Evolutionary conservation across 2,113 vertebrate species (phyloP), one percentile per base, ranked within the genome.

Genomic region (Sylvia atricapilla): DNA sequence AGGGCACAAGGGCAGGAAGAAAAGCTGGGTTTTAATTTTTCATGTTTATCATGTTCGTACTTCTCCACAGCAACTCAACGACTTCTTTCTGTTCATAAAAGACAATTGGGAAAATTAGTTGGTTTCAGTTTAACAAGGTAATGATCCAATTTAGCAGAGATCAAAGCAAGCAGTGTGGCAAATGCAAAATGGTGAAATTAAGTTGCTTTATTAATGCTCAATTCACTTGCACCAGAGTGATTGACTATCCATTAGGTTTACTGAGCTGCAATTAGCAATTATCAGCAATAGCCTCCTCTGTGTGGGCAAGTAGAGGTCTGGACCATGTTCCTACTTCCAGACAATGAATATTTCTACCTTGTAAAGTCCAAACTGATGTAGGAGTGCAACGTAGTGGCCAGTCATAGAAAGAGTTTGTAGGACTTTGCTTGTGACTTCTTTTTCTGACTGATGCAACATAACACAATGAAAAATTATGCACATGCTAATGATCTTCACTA

Each of bases 61-160:
- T 74, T 96, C 94, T 89, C 70, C 44, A 68, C 84, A 56, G 67
- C 81, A 96, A 81, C 70, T 83, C 78, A 60, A 85, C 24, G 56
- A 84, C 93, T 93, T 90, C 70, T 83, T 87, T 84, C 88, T 92
- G 67, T 90, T 93, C 69, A 86, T 92, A 93, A 97, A 97, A 94
- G 94, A 95, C 94, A 98, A 90, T 82, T 97, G 90, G 85, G 91
- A 76, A 96, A 97, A 97, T 96, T 87, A 98, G 93, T 95, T 96
- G 94, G 81, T 87, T 89, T 92, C 94, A 83, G 86, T 97, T 96
- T 94, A 97, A 96, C 59, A 78, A 98, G 96, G 87, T 90, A 94
- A 95, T 92, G 66, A 84, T 96, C 84, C 86, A 91, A 92, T 96
- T 94, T 90, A 74, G 64, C 2, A 1, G 75, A 77, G 77, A 93